Conservation (phyloP, 2,797 vertebrate genomes). For the Eulemur albifrons region DNA sequence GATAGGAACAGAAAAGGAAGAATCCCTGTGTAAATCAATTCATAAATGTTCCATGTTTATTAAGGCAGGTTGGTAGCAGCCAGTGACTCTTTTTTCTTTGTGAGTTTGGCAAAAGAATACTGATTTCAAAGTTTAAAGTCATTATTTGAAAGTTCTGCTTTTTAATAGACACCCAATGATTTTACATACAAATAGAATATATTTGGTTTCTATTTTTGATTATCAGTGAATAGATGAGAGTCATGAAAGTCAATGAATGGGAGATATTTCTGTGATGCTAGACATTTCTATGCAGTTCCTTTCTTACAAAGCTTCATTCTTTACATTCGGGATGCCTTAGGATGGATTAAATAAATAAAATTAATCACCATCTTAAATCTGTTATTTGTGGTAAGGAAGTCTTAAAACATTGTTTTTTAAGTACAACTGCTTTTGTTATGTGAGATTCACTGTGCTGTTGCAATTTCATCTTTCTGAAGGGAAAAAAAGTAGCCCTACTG, state of each 20-base stretch:
- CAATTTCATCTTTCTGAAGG: conserved; percentile 58
- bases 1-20: not conserved
- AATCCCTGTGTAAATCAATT: not conserved
- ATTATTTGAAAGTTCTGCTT: conserved; percentile 41
- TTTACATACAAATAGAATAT: not conserved
- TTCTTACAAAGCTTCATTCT: not conserved
- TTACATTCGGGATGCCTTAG: not conserved
- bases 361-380: conserved; percentile 41
- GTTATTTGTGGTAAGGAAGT: conserved; percentile 54
- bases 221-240: conserved; percentile 27
- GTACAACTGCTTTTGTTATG: conserved; percentile 33
- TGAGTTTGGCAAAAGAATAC: conserved; percentile 12
- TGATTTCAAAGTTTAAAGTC: conserved; percentile 46
- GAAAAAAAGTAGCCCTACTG: conserved; percentile 23
- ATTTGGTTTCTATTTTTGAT: conserved; percentile 44
- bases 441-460: conserved; percentile 17
- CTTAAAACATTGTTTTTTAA: not conserved
- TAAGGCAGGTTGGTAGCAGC: not conserved
- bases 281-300: not conserved
- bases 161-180: conserved; percentile 29
- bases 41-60: not conserved
- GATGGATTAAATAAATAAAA: conserved; percentile 45
- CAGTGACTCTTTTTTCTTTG: not conserved
- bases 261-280: not conserved
- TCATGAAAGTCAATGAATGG: not conserved